Conservation (phyloP, 2,888 invertebrate genomes). For the Drosophila quasianomalipes region DNA sequence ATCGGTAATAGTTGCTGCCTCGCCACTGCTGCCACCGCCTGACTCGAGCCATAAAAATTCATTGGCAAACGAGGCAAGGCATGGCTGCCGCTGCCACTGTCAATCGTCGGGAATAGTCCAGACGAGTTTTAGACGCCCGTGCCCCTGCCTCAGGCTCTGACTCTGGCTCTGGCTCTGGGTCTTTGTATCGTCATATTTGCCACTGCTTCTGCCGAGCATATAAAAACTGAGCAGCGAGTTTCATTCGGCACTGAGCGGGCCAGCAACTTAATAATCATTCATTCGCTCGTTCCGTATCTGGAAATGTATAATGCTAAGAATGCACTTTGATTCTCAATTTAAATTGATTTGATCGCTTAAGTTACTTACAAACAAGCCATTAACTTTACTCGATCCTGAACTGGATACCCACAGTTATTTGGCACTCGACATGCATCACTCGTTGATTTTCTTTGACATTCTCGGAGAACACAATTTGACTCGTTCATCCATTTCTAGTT, state of each 20-base stretch:
- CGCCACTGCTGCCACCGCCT: slow-evolving; percentile 15
- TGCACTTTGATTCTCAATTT: background rate
- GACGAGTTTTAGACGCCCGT: slow-evolving; percentile 32
- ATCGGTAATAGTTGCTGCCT: background rate
- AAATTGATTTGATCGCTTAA: background rate
- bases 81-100: slow-evolving; percentile 39
- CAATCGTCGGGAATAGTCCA: slow-evolving; percentile 54
- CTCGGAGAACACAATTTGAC: background rate
- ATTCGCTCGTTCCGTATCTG: background rate
- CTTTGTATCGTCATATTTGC: background rate
- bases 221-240: slow-evolving; percentile 43
- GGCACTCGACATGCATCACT: background rate
- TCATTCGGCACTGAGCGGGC: slow-evolving; percentile 34
- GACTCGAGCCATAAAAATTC: slow-evolving; percentile 77
- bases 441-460: background rate
- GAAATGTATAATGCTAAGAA: background rate
- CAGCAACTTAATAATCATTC: slow-evolving; percentile 44
- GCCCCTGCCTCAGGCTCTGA: slow-evolving; percentile 19
- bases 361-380: background rate
- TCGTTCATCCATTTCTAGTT: background rate
- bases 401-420: background rate
- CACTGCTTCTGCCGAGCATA: slow-evolving; percentile 31
- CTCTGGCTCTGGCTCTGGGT: slow-evolving; percentile 22
- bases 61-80: slow-evolving; percentile 72
- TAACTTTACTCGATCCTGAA: background rate